Percentiles rank a stretch among this genome's conserved stretches.
These are phyloP conservation scores for Scomber colias DNA, from an alignment of 2,113 vertebrate genomes.

Conservation along the genomic window DNA sequence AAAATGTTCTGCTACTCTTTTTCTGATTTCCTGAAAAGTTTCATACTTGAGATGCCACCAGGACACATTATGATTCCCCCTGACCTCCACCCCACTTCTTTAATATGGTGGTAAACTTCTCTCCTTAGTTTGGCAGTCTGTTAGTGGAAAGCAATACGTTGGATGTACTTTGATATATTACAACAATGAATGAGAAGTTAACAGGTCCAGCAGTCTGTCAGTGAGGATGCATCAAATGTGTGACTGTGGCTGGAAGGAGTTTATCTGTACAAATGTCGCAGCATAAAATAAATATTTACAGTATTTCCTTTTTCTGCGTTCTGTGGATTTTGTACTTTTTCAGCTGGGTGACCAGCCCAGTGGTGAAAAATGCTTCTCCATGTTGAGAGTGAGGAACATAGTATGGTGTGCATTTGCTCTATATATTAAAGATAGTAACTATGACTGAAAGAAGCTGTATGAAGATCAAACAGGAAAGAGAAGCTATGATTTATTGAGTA, in stretches of 20 bases:
- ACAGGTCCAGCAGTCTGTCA: neutral
- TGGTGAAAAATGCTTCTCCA: no score
- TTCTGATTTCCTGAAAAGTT: neutral
- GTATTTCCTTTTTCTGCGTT: conserved; percentile 27
- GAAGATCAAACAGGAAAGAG: no score
- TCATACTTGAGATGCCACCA: neutral
- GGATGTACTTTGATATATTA: conserved; percentile 31
- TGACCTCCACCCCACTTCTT: no score
- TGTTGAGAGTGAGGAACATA: no score
- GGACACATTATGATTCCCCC: neutral
- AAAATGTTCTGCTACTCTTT: neutral
- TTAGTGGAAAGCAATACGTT: conserved; percentile 29
- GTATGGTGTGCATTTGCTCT: no score
- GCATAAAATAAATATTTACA: conserved; percentile 73
- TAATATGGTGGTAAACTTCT: neutral
- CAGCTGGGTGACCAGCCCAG: no score
- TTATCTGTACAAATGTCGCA: conserved; percentile 68
- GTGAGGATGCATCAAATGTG: conserved; percentile 7
- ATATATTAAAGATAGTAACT: no score
- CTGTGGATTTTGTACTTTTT: neutral
- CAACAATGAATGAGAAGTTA: conserved; percentile 26
- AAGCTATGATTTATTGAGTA: no score
- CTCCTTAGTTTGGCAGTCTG: conserved; percentile 6
- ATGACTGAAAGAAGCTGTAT: no score
- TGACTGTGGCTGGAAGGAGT: conserved; percentile 33